Percentiles rank a stretch among this genome's conserved stretches.
Conservation (phyloP, 1,140 invertebrate species). For the Frieseomelitta varia region DNA sequence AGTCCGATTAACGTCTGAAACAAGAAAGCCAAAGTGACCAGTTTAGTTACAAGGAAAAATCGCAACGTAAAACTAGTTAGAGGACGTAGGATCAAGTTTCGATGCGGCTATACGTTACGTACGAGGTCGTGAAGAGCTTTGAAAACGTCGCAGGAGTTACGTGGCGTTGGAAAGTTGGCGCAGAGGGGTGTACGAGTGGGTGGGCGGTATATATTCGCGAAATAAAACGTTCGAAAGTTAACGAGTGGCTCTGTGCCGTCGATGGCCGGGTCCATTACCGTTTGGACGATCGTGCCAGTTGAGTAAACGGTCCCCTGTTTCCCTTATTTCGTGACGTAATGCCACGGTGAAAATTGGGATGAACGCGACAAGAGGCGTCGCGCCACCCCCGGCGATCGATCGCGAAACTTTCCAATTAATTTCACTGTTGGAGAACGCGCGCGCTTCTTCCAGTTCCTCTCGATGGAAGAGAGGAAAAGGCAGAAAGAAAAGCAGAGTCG, state of each 20-base stretch:
- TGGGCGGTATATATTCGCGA: background rate
- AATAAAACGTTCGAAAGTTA: constrained; percentile 37
- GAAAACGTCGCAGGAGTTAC: constrained; percentile 14
- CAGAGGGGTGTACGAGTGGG: background rate
- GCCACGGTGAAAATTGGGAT: background rate
- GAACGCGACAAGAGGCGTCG: background rate
- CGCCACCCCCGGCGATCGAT: background rate
- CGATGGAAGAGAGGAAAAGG: too few relatives aligned
- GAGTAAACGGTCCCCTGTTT: background rate
- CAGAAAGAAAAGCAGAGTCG: background rate
- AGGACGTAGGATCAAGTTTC: too few relatives aligned
- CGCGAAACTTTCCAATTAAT: constrained; percentile 33
- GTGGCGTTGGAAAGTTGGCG: constrained; percentile 1
- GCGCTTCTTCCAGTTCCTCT: background rate
- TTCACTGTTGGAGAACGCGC: background rate
- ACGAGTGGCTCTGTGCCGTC: constrained; percentile 9
- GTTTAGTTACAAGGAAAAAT: too few relatives aligned
- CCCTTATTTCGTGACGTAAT: constrained; percentile 23
- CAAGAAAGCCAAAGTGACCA: too few relatives aligned
- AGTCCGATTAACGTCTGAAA: too few relatives aligned
- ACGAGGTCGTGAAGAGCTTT: constrained; percentile 10
- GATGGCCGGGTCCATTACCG: constrained; percentile 12
- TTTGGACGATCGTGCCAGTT: constrained; percentile 7
- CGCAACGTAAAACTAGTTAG: too few relatives aligned
- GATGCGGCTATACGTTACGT: background rate